These are phyloP conservation scores for Scomber japonicus DNA, from an alignment of 2,113 vertebrate genomes.

Conservation along the genomic window DNA sequence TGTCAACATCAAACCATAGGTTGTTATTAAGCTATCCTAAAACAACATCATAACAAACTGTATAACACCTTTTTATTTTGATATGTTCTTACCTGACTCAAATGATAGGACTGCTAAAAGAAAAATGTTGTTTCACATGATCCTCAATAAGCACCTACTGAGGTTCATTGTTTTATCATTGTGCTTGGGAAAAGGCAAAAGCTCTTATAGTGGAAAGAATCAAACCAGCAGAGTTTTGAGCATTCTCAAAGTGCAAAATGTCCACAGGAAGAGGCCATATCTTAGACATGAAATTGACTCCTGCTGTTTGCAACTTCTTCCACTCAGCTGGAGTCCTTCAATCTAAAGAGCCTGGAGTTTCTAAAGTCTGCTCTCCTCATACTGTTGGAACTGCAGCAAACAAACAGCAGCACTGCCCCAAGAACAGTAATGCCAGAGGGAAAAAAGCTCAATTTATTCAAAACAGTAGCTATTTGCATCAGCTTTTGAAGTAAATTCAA, in stretches of 20 bases:
- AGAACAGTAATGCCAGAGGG: conserved; percentile 34
- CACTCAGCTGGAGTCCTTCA: conserved; percentile 73
- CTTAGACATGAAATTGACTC: conserved; percentile 76
- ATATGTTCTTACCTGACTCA: conserved; percentile 1
- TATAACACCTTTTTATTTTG: background rate
- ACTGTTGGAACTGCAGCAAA: conserved; percentile 52
- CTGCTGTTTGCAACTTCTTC: conserved; percentile 77
- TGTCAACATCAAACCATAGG: background rate
- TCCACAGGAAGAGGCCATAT: conserved; percentile 67
- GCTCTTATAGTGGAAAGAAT: conserved; percentile 49
- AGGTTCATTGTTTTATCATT: conserved; percentile 38
- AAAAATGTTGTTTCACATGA: conserved; percentile 30
- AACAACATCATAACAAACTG: background rate
- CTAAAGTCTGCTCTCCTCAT: conserved; percentile 49
- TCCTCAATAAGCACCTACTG: conserved; percentile 31
- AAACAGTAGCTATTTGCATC: conserved; percentile 55
- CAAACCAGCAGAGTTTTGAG: conserved; percentile 62
- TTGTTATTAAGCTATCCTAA: background rate
- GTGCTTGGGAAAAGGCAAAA: conserved; percentile 28
- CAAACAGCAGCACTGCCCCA: conserved; percentile 38
- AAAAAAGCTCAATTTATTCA: conserved; percentile 17
- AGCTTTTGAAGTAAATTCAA: conserved; percentile 41
- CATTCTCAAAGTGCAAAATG: conserved; percentile 69
- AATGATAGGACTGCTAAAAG: conserved; percentile 16
- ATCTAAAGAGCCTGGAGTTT: conserved; percentile 72